Conservation (phyloP, 2,797 vertebrate species). For the Tapera naevia region DNA sequence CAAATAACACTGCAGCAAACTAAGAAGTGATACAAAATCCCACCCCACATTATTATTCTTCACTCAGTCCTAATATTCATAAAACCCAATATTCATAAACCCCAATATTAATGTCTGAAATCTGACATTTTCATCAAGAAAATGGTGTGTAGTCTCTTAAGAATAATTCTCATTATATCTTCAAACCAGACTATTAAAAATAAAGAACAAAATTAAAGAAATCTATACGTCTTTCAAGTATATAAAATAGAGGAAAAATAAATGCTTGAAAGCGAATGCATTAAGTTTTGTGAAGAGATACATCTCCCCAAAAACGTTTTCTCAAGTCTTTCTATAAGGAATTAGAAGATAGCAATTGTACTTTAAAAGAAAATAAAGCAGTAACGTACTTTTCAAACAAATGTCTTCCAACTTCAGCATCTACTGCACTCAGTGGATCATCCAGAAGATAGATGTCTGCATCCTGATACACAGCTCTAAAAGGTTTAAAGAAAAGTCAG, state of each 20-base stretch:
- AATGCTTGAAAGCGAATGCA: background rate
- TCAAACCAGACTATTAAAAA: background rate
- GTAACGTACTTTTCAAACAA: conserved; percentile 91
- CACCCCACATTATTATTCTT: background rate
- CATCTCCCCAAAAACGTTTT: background rate
- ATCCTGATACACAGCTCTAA: conserved; percentile 92
- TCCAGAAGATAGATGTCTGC: conserved; percentile 96
- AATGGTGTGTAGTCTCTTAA: background rate
- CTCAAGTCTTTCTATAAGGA: background rate
- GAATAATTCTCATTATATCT: background rate
- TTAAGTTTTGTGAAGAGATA: background rate
- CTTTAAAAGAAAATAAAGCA: background rate
- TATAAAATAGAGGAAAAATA: background rate
- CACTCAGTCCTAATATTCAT: background rate
- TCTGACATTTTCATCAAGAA: background rate
- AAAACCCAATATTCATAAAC: background rate
- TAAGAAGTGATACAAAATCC: background rate
- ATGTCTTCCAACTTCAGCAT: conserved; percentile 90
- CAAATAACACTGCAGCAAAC: background rate
- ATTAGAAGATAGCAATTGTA: background rate
- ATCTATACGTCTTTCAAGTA: background rate
- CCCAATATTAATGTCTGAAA: background rate
- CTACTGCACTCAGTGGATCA: conserved; percentile 94
- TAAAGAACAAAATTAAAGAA: background rate
- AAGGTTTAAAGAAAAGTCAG: background rate